Base-by-base conservation (phyloP, 2,888 invertebrate genomes). In the Drosophila limbata region DNA sequence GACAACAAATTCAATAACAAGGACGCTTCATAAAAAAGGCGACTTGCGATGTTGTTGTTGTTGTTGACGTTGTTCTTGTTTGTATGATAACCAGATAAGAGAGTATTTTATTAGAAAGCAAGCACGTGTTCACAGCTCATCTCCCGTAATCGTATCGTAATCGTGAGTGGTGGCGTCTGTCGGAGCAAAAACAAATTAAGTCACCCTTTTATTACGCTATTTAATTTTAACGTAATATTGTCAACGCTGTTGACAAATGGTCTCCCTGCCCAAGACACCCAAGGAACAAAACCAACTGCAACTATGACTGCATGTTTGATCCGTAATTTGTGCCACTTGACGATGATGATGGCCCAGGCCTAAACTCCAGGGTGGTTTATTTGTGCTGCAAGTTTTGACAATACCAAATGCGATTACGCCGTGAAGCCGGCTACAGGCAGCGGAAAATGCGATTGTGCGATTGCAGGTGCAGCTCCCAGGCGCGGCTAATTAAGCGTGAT, bases 121-220 rank as follows among this genome's bases (percentile, higher is more conserved):
- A 91, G 84, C 92, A 92, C 92, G 92, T 92, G 92, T 92, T 92
- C 91, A 74, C 91, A 84, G 90, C 90, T 87, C 77, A 81, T 77
- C 79, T 78, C 62, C 15, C 17, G 37, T 62, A 69, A 75, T 79
- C 79, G 57, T 48, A 28, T 39, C 37, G 45, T 37, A 64, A 75
- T 79, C 79, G 69, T 55, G 55, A 75, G 79, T 77, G 69, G 61
- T 44, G 56, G 61, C 84, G 69, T 52, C 61, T 45, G 66, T 33
- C 51, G n/a, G 62, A 60, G 57, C 64, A 79, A 84, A 91, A 91
- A 89, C 88, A 91, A 91, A 91, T 91, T 83, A 91, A 91, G 91
- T 91, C 90, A 91, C 91, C 91, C 91, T 89, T 88, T 91, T 90
- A 88, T 83, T 83, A 84, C 85, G 89, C 83, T 88, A 90, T 91